These are phyloP conservation scores for Parasteatoda lunata DNA, from an alignment of 2,888 invertebrate species.

Conservation along the genomic window DNA sequence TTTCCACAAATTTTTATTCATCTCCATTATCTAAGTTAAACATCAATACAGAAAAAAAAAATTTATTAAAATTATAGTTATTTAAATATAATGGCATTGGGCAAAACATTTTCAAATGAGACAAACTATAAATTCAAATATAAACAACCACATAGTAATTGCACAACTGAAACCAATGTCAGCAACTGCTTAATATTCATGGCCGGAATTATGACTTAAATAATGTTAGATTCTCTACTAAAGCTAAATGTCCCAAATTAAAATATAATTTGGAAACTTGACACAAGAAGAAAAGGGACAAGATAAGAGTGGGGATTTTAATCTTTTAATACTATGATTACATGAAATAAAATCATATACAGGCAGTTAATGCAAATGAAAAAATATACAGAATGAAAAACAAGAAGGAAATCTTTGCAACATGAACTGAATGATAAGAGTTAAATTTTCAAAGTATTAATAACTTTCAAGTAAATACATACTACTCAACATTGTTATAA, in stretches of 20 bases:
- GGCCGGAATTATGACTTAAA: conserved; percentile 47
- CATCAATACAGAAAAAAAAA: conserved; percentile 55
- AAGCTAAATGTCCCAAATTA: conserved; percentile 29
- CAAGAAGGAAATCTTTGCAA: conserved; percentile 2
- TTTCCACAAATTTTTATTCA: conserved; percentile 51
- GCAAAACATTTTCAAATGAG: neutral
- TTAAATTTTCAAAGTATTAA: neutral
- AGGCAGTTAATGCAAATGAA: conserved; percentile 57
- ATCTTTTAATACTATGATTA: conserved; percentile 18
- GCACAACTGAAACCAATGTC: conserved; percentile 39
- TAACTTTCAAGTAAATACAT: conserved; percentile 4
- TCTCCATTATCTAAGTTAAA: conserved; percentile 52
- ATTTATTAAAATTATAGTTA: conserved; percentile 15
- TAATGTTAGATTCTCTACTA: conserved; percentile 11
- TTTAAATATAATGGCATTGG: conserved; percentile 47
- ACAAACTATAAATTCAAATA: conserved; percentile 1
- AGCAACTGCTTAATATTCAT: conserved; percentile 56
- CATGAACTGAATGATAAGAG: neutral
- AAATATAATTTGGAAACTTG: conserved; percentile 1
- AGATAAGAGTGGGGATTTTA: neutral
- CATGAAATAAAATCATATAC: conserved; percentile 62
- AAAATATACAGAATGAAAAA: conserved; percentile 66
- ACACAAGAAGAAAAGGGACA: neutral
- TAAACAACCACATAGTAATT: neutral
- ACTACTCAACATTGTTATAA: conserved; percentile 4